Base-by-base conservation (phyloP, 2,888 invertebrate species). In the Drosophila emarginata region DNA sequence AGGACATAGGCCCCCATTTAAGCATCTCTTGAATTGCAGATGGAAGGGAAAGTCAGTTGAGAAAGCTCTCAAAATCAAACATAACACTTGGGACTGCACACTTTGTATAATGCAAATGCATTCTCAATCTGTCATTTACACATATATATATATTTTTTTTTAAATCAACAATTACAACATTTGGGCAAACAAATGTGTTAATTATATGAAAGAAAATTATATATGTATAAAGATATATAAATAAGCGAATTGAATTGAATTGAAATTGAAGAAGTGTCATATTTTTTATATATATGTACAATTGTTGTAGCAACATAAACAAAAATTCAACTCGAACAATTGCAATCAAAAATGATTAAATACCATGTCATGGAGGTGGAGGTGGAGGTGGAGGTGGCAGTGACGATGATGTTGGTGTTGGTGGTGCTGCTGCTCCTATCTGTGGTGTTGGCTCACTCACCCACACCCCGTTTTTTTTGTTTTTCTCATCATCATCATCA, bases 261-360 rank as follows among this genome's bases (percentile, higher is more conserved):
- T 75, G 18, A 64, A 75, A 76, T 78, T 70, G 72, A 78, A 78
- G 78, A 77, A 77, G 78, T 75, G 78, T 73, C 77, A 65, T 63
- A 32, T 7, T 14, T 28, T 39, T 23, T 37, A 56, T 56, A 37
- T 21, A 39, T 23, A 37, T 37, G 15, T 40, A 40, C 40, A 40
- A 40, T 45, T 45, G 40, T 18, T 45, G 40, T 15, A 9, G 40
- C 40, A 45, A 45, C 18, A 32, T 32, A 45, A 45, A 45, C 45
- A 45, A 45, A 45, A 45, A 45, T 45, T 45, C 45, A 45, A 5
- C 45, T 11, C 12, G 11, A 45, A 45, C 45, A 45, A 45, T 45
- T 45, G 45, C 18, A 45, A 45, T 45, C 45, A 45, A 45, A 45
- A 45, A 45, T 45, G 45, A 45, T 45, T 45, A 45, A 45, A 45